Evolutionary conservation across 2,888 invertebrate genomes (phyloP), one percentile per base, ranked within the genome.

Genomic region (Arrhopalites spinosus): DNA sequence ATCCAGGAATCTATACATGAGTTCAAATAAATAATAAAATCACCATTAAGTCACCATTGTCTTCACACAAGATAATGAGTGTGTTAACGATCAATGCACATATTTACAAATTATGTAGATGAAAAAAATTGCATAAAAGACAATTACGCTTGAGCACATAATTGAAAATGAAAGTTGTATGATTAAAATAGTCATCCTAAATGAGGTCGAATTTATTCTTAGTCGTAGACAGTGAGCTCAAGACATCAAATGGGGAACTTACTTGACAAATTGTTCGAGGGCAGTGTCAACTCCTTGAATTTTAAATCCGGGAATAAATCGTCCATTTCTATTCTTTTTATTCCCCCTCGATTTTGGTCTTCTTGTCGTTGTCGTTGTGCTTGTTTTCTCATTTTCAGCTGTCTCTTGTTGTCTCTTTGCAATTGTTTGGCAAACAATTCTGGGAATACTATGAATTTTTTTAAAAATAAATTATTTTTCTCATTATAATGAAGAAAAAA

Each of bases 191-290:
- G n/a, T n/a, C n/a, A n/a, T n/a, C n/a, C n/a, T n/a, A n/a, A n/a
- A n/a, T n/a, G n/a, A n/a, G n/a, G n/a, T n/a, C n/a, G n/a, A n/a
- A n/a, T n/a, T n/a, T n/a, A n/a, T n/a, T n/a, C n/a, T n/a, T n/a
- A n/a, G n/a, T n/a, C n/a, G n/a, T n/a, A n/a, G n/a, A n/a, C n/a
- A n/a, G n/a, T n/a, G n/a, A n/a, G n/a, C n/a, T n/a, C n/a, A n/a
- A n/a, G n/a, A n/a, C n/a, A n/a, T n/a, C n/a, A n/a, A n/a, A n/a
- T n/a, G n/a, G n/a, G n/a, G n/a, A 67, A 53, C 77, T 70, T 76
- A 81, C 81, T 78, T 78, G 59, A 81, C 80, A 77, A 81, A 74
- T 70, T 81, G 81, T 25, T 77, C 79, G 25, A 81, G 45, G 11
- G 81, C 81, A 1, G 77, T 75, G 36, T 81, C 81, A 15, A 77